Evolutionary conservation across 2,113 vertebrate genomes (phyloP).

Genomic region (Colius striatus): DNA sequence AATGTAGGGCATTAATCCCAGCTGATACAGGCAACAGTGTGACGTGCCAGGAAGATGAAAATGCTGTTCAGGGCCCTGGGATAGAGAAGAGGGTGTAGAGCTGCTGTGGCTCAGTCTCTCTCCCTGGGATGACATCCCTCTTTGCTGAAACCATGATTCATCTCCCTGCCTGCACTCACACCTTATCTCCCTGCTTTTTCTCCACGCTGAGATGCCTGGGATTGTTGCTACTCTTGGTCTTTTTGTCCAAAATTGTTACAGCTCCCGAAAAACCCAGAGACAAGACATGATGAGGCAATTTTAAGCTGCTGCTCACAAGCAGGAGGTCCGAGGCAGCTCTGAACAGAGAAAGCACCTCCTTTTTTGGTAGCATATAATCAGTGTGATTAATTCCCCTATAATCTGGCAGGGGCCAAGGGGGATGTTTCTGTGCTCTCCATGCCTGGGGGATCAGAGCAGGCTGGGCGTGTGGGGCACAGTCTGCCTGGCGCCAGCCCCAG

Average conservation of each 20-base stretch:
- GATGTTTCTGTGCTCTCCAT: conserved; percentile 39
- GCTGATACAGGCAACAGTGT: background rate
- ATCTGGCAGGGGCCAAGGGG: conserved; percentile 44
- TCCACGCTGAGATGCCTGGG: conserved; percentile 17
- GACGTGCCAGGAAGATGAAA: background rate
- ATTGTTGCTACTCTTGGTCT: conserved; percentile 45
- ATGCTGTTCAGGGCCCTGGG: background rate
- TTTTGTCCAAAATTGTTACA: conserved; percentile 32
- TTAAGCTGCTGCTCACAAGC: conserved; percentile 39
- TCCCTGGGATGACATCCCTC: background rate
- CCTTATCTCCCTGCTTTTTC: background rate
- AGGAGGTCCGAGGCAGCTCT: conserved; percentile 41
- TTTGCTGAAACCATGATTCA: background rate
- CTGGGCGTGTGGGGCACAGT: background rate
- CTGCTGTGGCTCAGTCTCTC: conserved; percentile 6
- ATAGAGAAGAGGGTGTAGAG: background rate
- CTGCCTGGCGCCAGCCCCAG: background rate
- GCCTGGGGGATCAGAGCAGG: conserved; percentile 30
- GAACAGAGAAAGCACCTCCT: conserved; percentile 65
- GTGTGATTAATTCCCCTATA: conserved; percentile 61
- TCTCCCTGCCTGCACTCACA: background rate
- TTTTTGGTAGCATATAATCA: conserved; percentile 76
- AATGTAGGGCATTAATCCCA: background rate
- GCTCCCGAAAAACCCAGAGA: conserved; percentile 12
- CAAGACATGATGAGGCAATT: conserved; percentile 13